These are phyloP conservation scores for Pammene fasciana DNA, from an alignment of 2,888 invertebrate species.

Conservation along the genomic window DNA sequence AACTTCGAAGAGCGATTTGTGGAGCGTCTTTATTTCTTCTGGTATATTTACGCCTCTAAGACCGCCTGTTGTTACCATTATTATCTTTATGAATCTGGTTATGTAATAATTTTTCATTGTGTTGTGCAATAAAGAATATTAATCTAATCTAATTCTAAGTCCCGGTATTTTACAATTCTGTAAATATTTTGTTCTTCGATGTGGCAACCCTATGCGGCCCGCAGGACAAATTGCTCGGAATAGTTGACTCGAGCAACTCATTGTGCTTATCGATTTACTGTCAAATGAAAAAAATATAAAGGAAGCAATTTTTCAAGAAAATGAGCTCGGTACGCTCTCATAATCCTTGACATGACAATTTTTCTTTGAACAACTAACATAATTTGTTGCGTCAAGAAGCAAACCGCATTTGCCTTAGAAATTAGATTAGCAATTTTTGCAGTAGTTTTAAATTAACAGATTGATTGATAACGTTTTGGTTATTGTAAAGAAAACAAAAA, in stretches of 20 bases:
- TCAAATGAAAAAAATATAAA: conserved; percentile 33
- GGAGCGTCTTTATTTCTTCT: too few relatives aligned
- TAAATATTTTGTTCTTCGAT: too few relatives aligned
- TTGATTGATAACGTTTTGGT: too few relatives aligned
- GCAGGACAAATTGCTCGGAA: conserved; percentile 25
- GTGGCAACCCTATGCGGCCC: not conserved
- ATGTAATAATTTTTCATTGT: too few relatives aligned
- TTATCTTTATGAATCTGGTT: too few relatives aligned
- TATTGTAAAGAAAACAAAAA: too few relatives aligned
- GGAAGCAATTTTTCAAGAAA: conserved; percentile 25
- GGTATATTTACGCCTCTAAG: too few relatives aligned
- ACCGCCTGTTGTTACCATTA: too few relatives aligned
- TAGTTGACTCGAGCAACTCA: conserved; percentile 31
- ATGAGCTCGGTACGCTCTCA: conserved; percentile 6
- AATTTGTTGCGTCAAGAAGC: conserved; percentile 4
- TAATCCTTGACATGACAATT: conserved; percentile 29
- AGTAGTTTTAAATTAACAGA: not conserved
- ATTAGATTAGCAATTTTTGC: conserved; percentile 6
- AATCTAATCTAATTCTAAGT: too few relatives aligned
- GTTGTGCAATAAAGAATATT: too few relatives aligned
- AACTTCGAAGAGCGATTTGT: too few relatives aligned
- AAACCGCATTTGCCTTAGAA: not conserved
- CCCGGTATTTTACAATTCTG: too few relatives aligned
- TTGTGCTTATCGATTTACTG: conserved; percentile 37
- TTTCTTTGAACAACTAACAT: conserved; percentile 13